Evolutionary conservation across 1,140 invertebrate species (phyloP), one percentile per base, ranked within the genome.

Genomic region (Zaprionus gabonicus): DNA sequence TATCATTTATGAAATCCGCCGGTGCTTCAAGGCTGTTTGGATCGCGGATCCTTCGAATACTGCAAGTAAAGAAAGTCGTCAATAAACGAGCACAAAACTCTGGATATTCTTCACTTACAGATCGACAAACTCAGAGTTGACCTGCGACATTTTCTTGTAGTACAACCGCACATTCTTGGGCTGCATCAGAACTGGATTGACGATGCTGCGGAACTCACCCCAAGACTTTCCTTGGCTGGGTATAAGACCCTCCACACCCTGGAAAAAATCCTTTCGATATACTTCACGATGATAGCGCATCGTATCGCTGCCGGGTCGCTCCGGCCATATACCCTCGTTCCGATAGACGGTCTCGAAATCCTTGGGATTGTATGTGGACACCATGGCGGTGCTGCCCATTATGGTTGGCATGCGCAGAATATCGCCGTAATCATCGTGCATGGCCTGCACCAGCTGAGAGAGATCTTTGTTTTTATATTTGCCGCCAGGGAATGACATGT

Each of bases 1-100:
- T 92, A 80, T 95, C 94, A 53, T 94, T 93, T 36, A 94, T 92
- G 76, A 96, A 96, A 69, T 94, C 93, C 1, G 85, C 88, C 0
- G 94, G 94, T 51, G 95, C 91, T 92, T 95, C 94, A 68, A 94
- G 28, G 0, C 78, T 94, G 36, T 93, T 91, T 44, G 93, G 76
- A 77, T 95, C 93, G 28, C 94, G 88, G 31, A 94, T 91, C 38
- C 91, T 91, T 76, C 92, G 94, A 41, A 96, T 94, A 3, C 84
- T 88, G 4, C 0, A 13, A 1, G 10, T 23, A 25, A 23, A 13
- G 12, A 13, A 5, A 4, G 20, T 4, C 7, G 20, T 51, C 27
- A 15, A 20, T 36, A 15, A 53, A 1, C 0, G 3, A 28, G n/a
- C 1, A 1, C 10, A 55, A 17, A 55, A 17, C 6, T 2, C 36